These are phyloP conservation scores for Melitaea cinxia DNA, from an alignment of 1,140 invertebrate species.

Conservation along the genomic window DNA sequence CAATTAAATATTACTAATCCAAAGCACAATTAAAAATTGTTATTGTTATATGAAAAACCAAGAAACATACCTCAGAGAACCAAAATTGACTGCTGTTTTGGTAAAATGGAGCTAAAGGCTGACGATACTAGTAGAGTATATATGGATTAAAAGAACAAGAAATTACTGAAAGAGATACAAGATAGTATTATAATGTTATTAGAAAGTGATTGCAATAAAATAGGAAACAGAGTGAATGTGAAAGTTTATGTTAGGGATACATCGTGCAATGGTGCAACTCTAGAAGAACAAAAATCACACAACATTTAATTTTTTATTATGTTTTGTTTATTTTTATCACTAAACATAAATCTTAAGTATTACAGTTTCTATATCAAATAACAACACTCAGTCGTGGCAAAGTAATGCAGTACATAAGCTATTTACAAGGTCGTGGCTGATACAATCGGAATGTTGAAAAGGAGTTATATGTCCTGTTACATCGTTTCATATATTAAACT, in stretches of 20 bases:
- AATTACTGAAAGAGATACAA: slow-evolving; percentile 59
- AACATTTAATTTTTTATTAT: slow-evolving; percentile 66
- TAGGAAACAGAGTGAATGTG: slow-evolving; percentile 63
- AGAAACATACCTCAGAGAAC: slow-evolving; percentile 23
- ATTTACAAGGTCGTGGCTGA: slow-evolving; percentile 74
- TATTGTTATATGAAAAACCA: slow-evolving; percentile 14
- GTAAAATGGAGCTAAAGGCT: slow-evolving; percentile 28
- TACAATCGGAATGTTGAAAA: slow-evolving; percentile 48
- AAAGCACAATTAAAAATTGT: not conserved
- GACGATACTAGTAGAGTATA: slow-evolving; percentile 42
- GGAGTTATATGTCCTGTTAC: slow-evolving; percentile 38
- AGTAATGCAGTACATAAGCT: slow-evolving; percentile 74
- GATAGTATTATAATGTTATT: slow-evolving; percentile 70
- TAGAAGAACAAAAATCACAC: slow-evolving; percentile 64
- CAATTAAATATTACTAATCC: not conserved
- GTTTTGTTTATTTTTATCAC: slow-evolving; percentile 80
- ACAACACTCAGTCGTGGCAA: slow-evolving; percentile 78
- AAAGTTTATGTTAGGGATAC: slow-evolving; percentile 63
- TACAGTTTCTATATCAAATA: slow-evolving; percentile 79
- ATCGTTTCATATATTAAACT: slow-evolving; percentile 30
- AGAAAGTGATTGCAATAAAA: slow-evolving; percentile 69
- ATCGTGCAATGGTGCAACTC: slow-evolving; percentile 63
- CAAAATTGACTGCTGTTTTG: slow-evolving; percentile 29
- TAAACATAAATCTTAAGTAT: slow-evolving; percentile 81
- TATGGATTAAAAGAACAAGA: slow-evolving; percentile 52